Evolutionary conservation across 2,888 invertebrate species (phyloP), one percentile per base, ranked within the genome.

Genomic region (Pollenia labialis): DNA sequence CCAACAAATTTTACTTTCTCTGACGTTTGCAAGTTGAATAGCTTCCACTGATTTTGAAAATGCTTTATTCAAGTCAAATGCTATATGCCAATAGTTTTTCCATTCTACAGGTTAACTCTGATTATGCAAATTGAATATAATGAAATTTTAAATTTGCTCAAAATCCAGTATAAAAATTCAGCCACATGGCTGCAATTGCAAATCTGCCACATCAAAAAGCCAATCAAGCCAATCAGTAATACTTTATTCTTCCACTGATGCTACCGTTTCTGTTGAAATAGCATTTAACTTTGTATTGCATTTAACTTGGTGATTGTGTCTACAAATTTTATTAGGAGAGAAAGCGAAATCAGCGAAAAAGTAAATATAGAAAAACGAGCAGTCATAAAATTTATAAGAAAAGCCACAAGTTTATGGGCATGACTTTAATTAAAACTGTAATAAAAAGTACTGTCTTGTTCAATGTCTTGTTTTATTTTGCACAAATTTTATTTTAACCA

Each of bases 71-170:
- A 62, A 50, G 54, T 1, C 42, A 23, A 56, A 32, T 50, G 23
- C n/a, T n/a, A 56, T 72, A 32, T 64, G 50, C 14, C 14, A 2
- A 11, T 48, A 48, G 48, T 60, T 18, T 18, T 66, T 18, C 4
- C n/a, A 16, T 7, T n/a, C 8, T 23, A 18, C 56, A 54, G 58
- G 48, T 64, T 69, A 80, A 42, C 75, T 81, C 77, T 72, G 72
- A 81, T 72, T 85, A 81, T 76, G 76, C 46, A 81, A 85, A 81
- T 81, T 81, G 85, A 81, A 85, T 81, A 60, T 77, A 77, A 85
- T 72, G 72, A 81, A 81, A 81, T 46, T 77, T 52, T 40, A 58
- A 14, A 58, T 44, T 71, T 71, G 62, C 68, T 50, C 46, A 4
- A 75, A 32, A 62, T 54, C 16, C 44, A 76, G 1, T 23, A 58